Conservation (phyloP, 2,888 invertebrate genomes). For the Rugalucina vietnamica region DNA sequence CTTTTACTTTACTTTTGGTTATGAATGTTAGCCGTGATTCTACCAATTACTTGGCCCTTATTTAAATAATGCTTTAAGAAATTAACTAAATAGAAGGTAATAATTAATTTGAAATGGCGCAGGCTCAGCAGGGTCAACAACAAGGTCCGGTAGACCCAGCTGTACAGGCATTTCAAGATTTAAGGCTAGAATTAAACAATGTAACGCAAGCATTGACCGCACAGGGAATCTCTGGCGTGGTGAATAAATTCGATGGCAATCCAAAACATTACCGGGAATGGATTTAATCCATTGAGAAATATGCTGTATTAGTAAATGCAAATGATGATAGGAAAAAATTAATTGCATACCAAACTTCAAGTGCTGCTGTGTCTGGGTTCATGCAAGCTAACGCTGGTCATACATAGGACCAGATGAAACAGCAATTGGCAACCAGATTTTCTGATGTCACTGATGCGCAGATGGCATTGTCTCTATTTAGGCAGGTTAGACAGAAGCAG, state of each 20-base stretch:
- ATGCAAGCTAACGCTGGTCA: not conserved
- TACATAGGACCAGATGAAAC: not conserved
- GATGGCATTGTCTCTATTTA: conserved; percentile 6
- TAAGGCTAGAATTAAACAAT: not conserved
- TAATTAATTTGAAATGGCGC: too few relatives aligned
- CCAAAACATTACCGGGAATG: conserved; percentile 2
- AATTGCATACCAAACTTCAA: conserved; percentile 2
- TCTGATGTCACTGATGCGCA: conserved; percentile 3
- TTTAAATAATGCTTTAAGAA: too few relatives aligned
- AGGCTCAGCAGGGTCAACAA: too few relatives aligned
- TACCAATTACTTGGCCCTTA: too few relatives aligned
- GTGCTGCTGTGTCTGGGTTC: conserved; percentile 11
- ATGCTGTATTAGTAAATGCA: not conserved
- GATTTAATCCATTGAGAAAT: conserved; percentile 19
- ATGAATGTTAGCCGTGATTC: too few relatives aligned
- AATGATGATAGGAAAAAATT: conserved; percentile 1
- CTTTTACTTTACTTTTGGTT: too few relatives aligned
- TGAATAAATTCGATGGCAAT: not conserved
- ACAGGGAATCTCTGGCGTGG: conserved; percentile 14
- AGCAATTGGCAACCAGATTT: not conserved
- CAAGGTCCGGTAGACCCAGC: too few relatives aligned
- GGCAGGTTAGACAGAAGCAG: not conserved
- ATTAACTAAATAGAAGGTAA: too few relatives aligned
- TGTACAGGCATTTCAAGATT: not conserved
- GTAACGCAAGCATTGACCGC: conserved; percentile 13